Evolutionary conservation across 2,888 invertebrate species (phyloP), one percentile per base, ranked within the genome.

Genomic region (Clusia tigrina): DNA sequence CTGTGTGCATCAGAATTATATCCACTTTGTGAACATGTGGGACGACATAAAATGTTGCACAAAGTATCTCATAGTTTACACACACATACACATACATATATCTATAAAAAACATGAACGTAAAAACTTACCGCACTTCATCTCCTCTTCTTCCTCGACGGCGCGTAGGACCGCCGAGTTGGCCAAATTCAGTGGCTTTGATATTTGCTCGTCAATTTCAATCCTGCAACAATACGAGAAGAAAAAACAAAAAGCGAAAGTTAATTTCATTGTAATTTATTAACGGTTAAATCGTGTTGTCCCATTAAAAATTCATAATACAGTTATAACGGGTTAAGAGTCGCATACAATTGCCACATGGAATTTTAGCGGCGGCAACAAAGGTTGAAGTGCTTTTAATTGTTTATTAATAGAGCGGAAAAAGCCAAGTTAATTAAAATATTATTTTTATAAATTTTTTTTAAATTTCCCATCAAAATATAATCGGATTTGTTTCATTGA

Each of bases 141-240:
- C 71, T 86, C 85, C 81, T 93, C 93, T 82, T 94, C 93, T 81
- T 94, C 94, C 80, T 93, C 92, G 65, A 94, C 87, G 89, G 94
- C 92, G 69, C 91, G 88, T 72, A 94, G 85, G 60, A 94, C 94
- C 54, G 93, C 93, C 55, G 94, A 94, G 84, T 93, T 93, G 78
- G 92, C 92, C 76, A 94, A 87, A 84, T 94, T 93, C 56, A 89
- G 86, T 64, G 93, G 92, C 80, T 93, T 93, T 55, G 76, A 53
- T 58, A 78, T 85, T 72, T 89, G 87, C 70, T 91, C 89, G 81
- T 88, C 89, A 85, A 93, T 91, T 85, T 93, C 91, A 83, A 93
- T 92, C 85, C 93, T 94, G 85, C 15, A 86, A 87, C 62, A 18
- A 17, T 26, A 57, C 5, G 12, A 20, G n/a, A 17, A 57, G 46